Conservation (phyloP, 2,888 invertebrate genomes). For the Clepsis dumicolana region DNA sequence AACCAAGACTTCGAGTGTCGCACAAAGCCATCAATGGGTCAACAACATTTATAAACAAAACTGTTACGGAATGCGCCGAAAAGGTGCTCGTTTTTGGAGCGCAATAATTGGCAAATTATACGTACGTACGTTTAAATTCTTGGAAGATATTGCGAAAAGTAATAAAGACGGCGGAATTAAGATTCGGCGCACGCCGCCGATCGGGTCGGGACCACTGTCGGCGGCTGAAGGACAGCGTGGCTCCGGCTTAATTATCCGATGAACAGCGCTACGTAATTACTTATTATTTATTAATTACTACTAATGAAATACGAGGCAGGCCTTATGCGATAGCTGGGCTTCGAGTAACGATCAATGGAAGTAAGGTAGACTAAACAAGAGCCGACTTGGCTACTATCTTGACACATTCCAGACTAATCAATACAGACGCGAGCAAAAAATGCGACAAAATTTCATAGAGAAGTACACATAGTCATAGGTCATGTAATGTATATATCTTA, state of each 20-base stretch:
- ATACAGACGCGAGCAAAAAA: neutral
- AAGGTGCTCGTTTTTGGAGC: slow-evolving; percentile 34
- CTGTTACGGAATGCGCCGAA: slow-evolving; percentile 39
- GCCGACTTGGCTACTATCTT: neutral
- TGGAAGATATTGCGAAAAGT: slow-evolving; percentile 21
- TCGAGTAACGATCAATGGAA: neutral
- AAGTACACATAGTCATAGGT: too few relatives aligned
- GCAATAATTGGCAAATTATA: slow-evolving; percentile 39
- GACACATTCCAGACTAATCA: neutral
- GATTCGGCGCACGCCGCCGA: slow-evolving; percentile 11
- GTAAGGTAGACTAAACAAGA: neutral
- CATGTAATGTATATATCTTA: too few relatives aligned
- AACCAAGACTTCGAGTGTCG: slow-evolving; percentile 18
- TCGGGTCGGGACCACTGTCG: neutral
- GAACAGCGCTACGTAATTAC: neutral
- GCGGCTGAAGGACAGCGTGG: neutral
- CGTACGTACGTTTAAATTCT: slow-evolving; percentile 27
- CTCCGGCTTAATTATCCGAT: neutral
- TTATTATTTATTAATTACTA: neutral
- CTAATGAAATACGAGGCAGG: neutral
- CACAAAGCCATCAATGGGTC: slow-evolving; percentile 36
- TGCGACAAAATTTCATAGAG: neutral
- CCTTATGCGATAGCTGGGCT: neutral
- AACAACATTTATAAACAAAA: slow-evolving; percentile 36
- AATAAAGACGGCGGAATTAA: slow-evolving; percentile 24